phyloP scores from a whole-genome alignment of 1,140 invertebrate genomes.

The Scaptomyza pallida region DNA sequence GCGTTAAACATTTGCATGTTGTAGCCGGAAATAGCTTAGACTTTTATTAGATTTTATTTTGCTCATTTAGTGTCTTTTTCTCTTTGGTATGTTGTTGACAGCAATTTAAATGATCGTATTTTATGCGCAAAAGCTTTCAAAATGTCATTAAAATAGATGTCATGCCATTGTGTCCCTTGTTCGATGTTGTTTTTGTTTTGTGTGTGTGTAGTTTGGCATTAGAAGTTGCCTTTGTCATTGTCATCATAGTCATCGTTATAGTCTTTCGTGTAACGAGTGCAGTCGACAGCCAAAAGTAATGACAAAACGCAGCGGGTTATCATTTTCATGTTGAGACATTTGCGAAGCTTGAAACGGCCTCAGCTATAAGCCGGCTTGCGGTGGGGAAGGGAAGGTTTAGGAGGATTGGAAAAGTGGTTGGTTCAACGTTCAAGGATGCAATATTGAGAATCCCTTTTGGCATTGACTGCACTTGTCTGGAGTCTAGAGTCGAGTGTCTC shows the following conservation, averaged over 20 bases:
- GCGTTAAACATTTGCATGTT: slow-evolving; percentile 24
- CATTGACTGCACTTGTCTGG: slow-evolving; percentile 38
- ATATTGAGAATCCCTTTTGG: slow-evolving; percentile 59
- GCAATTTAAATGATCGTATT: slow-evolving; percentile 75
- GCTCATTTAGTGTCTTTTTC: slow-evolving; percentile 7
- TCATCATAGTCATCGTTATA: slow-evolving; percentile 23
- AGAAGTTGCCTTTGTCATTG: slow-evolving; percentile 33
- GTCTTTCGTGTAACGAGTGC: slow-evolving; percentile 44
- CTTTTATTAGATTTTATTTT: slow-evolving; percentile 55
- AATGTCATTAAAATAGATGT: slow-evolving; percentile 79
- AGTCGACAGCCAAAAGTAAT: slow-evolving; percentile 76
- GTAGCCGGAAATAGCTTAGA: slow-evolving; percentile 54
- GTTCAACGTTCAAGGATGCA: slow-evolving; percentile 59
- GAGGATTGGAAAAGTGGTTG: not conserved
- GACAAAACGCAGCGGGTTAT: slow-evolving; percentile 78
- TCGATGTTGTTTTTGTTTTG: slow-evolving; percentile 17
- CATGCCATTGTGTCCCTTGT: slow-evolving; percentile 24
- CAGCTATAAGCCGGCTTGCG: slow-evolving; percentile 11
- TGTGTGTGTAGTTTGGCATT: slow-evolving; percentile 21
- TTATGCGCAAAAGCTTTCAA: slow-evolving; percentile 68
- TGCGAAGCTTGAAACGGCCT: slow-evolving; percentile 1
- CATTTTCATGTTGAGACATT: slow-evolving; percentile 82
- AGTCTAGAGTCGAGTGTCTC: not conserved
- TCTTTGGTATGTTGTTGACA: slow-evolving; percentile 38
- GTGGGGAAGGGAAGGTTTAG: slow-evolving; percentile 1